phyloP scores from a whole-genome alignment of 2,113 vertebrate genomes.

The Papio anubis region DNA sequence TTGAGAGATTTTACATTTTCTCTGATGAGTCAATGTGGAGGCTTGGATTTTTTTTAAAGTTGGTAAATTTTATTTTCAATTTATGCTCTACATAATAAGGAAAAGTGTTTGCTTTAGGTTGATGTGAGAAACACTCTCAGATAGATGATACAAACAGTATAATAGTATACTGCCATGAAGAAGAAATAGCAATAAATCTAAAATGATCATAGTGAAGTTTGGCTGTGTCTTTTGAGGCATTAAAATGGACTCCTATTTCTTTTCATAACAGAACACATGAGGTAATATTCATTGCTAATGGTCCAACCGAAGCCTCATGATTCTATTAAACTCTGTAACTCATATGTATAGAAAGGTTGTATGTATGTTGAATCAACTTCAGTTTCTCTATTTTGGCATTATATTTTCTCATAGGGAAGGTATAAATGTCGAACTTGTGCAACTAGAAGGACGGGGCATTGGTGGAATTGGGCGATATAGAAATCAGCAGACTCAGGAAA shows the following conservation, averaged over 20 bases:
- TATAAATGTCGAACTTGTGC: neutral
- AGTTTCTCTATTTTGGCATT: neutral
- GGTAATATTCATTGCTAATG: neutral
- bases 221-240: neutral
- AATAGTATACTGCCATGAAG: neutral
- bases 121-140: neutral
- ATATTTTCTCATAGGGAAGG: neutral
- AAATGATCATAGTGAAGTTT: neutral
- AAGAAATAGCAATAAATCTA: neutral
- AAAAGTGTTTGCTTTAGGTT: neutral
- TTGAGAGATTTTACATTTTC: neutral
- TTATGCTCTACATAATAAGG: too few species aligned
- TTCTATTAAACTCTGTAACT: neutral
- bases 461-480: too few species aligned
- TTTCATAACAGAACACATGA: neutral
- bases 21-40: neutral
- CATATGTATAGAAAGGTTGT: neutral
- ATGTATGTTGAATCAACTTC: neutral
- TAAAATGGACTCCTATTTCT: neutral
- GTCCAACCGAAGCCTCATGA: neutral
- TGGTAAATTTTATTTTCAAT: neutral
- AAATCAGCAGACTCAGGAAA: neutral
- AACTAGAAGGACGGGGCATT: neutral
- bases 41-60: neutral
- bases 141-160: neutral